Base-by-base conservation (phyloP, 1,140 invertebrate genomes). In the Neotoxoptera formosana region DNA sequence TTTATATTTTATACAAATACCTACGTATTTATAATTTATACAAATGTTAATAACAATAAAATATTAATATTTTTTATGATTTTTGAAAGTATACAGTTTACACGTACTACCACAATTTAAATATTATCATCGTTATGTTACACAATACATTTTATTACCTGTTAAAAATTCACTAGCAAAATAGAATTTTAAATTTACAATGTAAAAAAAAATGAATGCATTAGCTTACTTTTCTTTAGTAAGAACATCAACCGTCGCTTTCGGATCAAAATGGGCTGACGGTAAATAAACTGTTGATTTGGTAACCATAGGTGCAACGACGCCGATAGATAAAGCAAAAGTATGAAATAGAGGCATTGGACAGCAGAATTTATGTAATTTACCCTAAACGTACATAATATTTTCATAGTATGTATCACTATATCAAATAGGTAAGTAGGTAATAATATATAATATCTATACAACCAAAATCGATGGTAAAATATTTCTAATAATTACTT, bases 331-430 rank as follows among this genome's bases (percentile, higher is more conserved):
- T 83, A 97, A 96, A 0, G 98, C 99, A 95, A 98, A 98, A 30
- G 97, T 98, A 95, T 99, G 99, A 95, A 99, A 99, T 20, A 99
- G 96, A 0, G 99, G 99, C 2, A 98, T 97, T 95, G 98, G 97
- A 0, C 97, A 94, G 94, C 98, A 98, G 67, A 98, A 95, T 11
- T 95, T 94, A 56, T 95, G 94, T n/a, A 89, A 48, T 94, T 94
- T 34, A 51, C 94, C 91, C 87, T 88, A 93, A n/a, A 83, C 25
- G 21, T 34, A 51, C 34, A 51, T 7, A 25, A 41, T 14, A 41
- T 23, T n/a, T 21, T n/a, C n/a, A 23, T 53, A 53, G 21, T 7
- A 23, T 11, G 21, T 7, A 23, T 11, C 8, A 84, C 7, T 21
- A 17, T 11, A 41, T 25, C 8, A 45, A 8, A 25, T 41, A 30